phyloP scores from a whole-genome alignment of 2,113 vertebrate genomes.

The Riparia riparia region DNA sequence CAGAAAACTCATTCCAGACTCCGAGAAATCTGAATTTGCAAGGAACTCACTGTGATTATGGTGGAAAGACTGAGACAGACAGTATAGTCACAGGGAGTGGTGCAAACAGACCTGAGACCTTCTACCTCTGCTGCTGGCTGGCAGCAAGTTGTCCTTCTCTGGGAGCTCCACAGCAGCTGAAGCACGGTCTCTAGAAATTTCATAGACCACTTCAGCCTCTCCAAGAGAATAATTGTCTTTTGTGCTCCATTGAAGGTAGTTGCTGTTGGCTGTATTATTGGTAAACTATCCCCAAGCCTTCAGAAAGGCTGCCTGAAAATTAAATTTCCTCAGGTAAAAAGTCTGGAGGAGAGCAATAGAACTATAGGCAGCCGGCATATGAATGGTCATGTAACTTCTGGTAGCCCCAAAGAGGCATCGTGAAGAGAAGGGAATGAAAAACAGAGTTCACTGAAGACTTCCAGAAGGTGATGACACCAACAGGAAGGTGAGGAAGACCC shows the following conservation, averaged over 20 bases:
- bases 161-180: background rate
- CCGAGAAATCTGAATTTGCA: background rate
- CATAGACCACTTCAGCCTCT: background rate
- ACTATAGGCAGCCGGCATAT: background rate
- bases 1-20: slow-evolving; percentile 31
- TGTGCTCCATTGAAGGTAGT: background rate
- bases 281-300: background rate
- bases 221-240: background rate
- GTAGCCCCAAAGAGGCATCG: background rate
- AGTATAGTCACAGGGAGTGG: background rate
- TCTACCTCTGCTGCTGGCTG: background rate
- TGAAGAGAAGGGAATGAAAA: background rate
- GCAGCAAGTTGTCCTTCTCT: background rate
- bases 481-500: background rate
- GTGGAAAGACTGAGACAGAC: slow-evolving; percentile 21
- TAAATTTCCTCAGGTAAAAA: background rate
- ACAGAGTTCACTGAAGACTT: background rate
- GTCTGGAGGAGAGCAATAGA: background rate
- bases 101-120: background rate
- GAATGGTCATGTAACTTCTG: background rate
- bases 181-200: background rate
- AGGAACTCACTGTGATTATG: background rate
- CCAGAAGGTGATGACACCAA: background rate
- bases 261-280: background rate
- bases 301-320: background rate